Evolutionary conservation across 2,888 invertebrate genomes (phyloP), one percentile per base, ranked within the genome.

Genomic region (Watsonalla binaria): DNA sequence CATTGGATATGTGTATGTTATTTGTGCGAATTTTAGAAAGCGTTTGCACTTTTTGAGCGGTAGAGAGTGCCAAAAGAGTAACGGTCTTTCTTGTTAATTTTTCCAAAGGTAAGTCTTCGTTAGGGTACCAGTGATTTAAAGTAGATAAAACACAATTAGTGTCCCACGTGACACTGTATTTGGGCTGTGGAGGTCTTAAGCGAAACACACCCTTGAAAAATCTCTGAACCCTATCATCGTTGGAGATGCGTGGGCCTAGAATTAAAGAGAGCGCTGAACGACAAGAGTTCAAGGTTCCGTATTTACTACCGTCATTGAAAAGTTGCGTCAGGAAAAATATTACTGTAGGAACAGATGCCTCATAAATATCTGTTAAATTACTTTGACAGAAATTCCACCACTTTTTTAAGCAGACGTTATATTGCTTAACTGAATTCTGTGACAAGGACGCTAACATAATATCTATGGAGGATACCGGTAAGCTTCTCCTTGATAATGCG

Each of bases 391-490:
- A 61, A n/a, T 9, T 6, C 35, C 14, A 45, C 59, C 61, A 61
- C 11, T 52, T 47, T 46, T 53, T 53, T 15, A 61, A 37, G 8
- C 11, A 48, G 4, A 13, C 15, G 11, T 56, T 46, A 45, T 61
- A 61, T 46, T 59, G 61, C 47, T 58, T 61, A 0, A 58, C 0
- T 0, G 61, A 51, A 51, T 56, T 60, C 5, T 54, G 37, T n/a
- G 58, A 52, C 6, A 61, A 47, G 0, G 61, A 63, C 0, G 56
- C 51, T 11, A 59, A 35, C 55, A 61, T 61, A 8, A 63, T 56
- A 5, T 58, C 46, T 5, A 63, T 24, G 0, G 61, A 46, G 0
- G 45, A 6, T 5, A 15, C 9, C 0, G 61, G 54, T 8, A 58
- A 8, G 0, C 47, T 15, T 45, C 52, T 54, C 45, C 46, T 47